phyloP scores from a whole-genome alignment of 1,140 invertebrate genomes.

The Drosophila novamexicana region DNA sequence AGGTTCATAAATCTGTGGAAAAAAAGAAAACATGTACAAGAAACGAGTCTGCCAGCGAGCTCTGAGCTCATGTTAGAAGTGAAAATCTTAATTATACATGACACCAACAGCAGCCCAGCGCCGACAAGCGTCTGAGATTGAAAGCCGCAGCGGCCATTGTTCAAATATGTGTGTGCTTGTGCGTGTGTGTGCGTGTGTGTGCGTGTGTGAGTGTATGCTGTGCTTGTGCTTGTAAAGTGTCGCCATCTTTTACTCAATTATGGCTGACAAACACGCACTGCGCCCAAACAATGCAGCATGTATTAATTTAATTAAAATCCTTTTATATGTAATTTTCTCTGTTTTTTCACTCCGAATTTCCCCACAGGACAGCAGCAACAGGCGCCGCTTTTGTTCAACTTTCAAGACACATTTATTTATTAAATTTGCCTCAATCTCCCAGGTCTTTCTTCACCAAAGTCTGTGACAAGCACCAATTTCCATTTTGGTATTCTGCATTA shows the following conservation, averaged over 20 bases:
- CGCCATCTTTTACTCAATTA: constrained; percentile 79
- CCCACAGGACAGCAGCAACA: constrained; percentile 27
- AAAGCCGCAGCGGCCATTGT: constrained; percentile 63
- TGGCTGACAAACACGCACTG: constrained; percentile 53
- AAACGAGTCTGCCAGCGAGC: constrained; percentile 48
- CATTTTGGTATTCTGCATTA: not conserved
- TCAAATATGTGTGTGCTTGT: constrained; percentile 18
- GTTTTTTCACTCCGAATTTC: constrained; percentile 19
- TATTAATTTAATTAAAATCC: constrained; percentile 83
- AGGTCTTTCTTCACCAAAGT: not conserved
- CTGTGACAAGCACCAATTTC: not conserved
- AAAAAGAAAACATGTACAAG: constrained; percentile 19
- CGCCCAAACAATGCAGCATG: constrained; percentile 65
- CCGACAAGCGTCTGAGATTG: constrained; percentile 58
- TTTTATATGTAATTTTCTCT: constrained; percentile 63
- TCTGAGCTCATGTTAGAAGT: constrained; percentile 61
- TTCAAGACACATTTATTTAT: not conserved
- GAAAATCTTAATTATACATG: constrained; percentile 83
- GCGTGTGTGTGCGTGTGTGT: constrained; percentile 1
- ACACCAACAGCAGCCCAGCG: constrained; percentile 63
- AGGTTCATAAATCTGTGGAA: constrained; percentile 59
- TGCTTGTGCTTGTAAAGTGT: constrained; percentile 58
- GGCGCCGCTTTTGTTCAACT: constrained; percentile 1
- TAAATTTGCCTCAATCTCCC: constrained; percentile 25
- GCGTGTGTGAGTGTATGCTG: constrained; percentile 21